These are phyloP conservation scores for Phrynocephalus vlangalii DNA, from an alignment of 2,797 vertebrate species.

Conservation along the genomic window DNA sequence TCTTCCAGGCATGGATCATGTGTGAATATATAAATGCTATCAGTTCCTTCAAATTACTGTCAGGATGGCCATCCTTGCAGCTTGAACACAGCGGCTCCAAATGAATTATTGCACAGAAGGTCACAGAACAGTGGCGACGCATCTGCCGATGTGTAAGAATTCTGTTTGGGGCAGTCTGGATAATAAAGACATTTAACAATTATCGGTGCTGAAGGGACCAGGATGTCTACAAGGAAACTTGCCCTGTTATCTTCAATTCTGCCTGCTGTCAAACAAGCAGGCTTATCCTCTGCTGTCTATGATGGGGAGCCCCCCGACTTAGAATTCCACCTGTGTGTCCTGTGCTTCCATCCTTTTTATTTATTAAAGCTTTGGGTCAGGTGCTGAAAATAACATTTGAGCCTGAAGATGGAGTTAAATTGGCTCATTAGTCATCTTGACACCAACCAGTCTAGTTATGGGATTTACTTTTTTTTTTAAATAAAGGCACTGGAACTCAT, in stretches of 20 bases:
- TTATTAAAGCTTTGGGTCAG: slow-evolving; percentile 50
- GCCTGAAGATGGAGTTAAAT: slow-evolving; percentile 54
- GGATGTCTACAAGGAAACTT: slow-evolving; percentile 23
- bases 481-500: neutral
- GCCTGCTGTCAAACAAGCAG: neutral
- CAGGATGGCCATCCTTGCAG: neutral
- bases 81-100: neutral
- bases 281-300: neutral
- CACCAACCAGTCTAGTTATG: slow-evolving; percentile 41
- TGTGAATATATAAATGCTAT: neutral
- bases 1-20: neutral
- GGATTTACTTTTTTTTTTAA: neutral
- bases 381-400: slow-evolving; percentile 17
- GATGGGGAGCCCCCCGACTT: slow-evolving; percentile 24
- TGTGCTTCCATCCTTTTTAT: slow-evolving; percentile 36
- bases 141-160: neutral
- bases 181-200: neutral
- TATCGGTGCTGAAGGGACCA: neutral
- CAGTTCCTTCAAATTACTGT: slow-evolving; percentile 24
- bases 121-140: neutral
- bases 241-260: slow-evolving; percentile 5
- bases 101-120: neutral
- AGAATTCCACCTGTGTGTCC: slow-evolving; percentile 35
- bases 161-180: neutral
- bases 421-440: slow-evolving; percentile 48